phyloP scores from a whole-genome alignment of 2,797 vertebrate genomes.

The Myripristis murdjan region DNA sequence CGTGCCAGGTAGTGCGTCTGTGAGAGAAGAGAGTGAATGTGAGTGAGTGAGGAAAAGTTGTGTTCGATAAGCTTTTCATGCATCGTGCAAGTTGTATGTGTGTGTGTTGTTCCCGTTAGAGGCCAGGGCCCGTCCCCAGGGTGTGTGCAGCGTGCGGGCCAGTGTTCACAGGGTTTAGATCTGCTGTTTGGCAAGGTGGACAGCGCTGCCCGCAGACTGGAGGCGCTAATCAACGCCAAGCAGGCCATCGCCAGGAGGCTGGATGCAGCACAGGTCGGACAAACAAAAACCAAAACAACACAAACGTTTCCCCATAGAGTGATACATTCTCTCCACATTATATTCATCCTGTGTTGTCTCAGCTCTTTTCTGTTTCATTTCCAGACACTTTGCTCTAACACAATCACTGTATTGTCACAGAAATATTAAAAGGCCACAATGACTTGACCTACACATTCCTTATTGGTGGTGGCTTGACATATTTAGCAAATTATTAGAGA shows the following conservation, averaged over 20 bases:
- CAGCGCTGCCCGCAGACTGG: constrained; percentile 93
- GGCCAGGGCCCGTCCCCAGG: constrained; percentile 78
- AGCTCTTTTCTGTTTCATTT: not conserved
- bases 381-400: too few relatives aligned
- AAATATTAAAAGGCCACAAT: too few relatives aligned
- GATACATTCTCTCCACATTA: not conserved
- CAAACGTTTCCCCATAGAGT: constrained; percentile 27
- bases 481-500: too few relatives aligned
- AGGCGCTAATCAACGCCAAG: constrained; percentile 96
- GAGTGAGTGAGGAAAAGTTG: not conserved
- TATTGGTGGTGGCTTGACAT: not conserved
- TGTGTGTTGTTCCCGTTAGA: constrained; percentile 59
- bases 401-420: too few relatives aligned
- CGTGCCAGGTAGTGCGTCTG: constrained; percentile 88
- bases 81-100: constrained; percentile 7
- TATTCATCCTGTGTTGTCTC: not conserved
- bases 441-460: too few relatives aligned
- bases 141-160: constrained; percentile 90
- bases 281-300: constrained; percentile 36
- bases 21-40: not conserved
- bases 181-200: constrained; percentile 96
- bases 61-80: not conserved
- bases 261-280: constrained; percentile 94
- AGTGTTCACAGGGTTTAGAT: constrained; percentile 95
- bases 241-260: constrained; percentile 96